Evolutionary conservation across 2,888 invertebrate species (phyloP).

Genomic region (Acleris sparsana): DNA sequence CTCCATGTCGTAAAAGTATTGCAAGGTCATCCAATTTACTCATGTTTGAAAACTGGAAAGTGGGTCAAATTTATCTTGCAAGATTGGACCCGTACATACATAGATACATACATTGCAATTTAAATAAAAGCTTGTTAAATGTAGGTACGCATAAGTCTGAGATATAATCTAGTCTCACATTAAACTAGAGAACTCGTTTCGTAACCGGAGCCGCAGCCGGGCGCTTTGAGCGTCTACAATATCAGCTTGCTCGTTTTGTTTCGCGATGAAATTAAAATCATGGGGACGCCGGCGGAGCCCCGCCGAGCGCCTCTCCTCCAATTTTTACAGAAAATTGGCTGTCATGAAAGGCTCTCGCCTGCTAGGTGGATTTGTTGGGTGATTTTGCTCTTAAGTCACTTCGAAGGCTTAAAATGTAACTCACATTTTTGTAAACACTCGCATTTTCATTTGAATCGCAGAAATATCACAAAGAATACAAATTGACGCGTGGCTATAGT

Average conservation of each 20-base stretch:
- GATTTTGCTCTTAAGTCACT: conserved; percentile 38
- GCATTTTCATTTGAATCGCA: neutral
- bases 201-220: conserved; percentile 36
- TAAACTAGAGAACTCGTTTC: conserved; percentile 24
- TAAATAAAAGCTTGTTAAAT: no score
- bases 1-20: no score
- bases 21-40: no score
- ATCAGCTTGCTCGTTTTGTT: conserved; percentile 49
- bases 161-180: neutral
- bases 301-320: conserved; percentile 42
- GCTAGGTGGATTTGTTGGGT: conserved; percentile 40
- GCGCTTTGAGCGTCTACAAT: conserved; percentile 46
- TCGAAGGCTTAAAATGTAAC: conserved; percentile 14
- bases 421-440: neutral
- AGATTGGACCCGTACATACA: no score
- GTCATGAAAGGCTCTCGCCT: conserved; percentile 42
- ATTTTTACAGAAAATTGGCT: conserved; percentile 50
- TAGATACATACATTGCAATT: no score
- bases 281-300: conserved; percentile 30
- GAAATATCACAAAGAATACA: no score
- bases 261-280: conserved; percentile 58
- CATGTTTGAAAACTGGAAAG: no score
- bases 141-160: neutral
- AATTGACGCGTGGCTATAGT: no score
- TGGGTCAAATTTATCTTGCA: no score